Conservation (phyloP, 2,797 vertebrate species). For the Pseudocheirus occidentalis region DNA sequence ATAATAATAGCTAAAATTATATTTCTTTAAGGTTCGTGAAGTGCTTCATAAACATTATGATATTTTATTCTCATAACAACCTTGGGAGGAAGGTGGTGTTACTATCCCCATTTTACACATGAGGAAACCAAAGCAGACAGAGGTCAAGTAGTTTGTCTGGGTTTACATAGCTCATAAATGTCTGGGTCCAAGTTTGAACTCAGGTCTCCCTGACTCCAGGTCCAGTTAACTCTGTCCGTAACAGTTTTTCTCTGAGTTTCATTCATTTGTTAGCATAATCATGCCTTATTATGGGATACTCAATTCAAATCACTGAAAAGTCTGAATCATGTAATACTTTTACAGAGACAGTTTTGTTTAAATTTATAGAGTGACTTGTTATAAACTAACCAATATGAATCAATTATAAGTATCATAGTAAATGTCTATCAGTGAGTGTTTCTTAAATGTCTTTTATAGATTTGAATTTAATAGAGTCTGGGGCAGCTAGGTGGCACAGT, state of each 20-base stretch:
- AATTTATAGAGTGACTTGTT: background rate
- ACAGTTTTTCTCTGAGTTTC: background rate
- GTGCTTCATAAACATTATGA: background rate
- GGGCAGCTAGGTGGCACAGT: too few relatives aligned
- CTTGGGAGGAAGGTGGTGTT: background rate
- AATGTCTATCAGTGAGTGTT: background rate
- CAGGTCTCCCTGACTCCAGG: background rate
- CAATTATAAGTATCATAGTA: background rate
- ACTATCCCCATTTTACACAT: background rate
- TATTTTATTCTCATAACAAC: background rate
- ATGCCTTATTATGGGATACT: background rate
- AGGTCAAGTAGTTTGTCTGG: background rate
- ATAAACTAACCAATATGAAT: background rate
- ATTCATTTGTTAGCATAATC: background rate
- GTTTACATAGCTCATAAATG: background rate
- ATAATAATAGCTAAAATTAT: background rate
- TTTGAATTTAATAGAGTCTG: conserved; percentile 41
- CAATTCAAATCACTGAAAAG: background rate
- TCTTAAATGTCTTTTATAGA: background rate
- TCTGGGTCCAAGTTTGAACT: background rate
- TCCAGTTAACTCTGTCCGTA: background rate
- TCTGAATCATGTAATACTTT: conserved; percentile 5
- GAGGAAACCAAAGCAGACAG: background rate
- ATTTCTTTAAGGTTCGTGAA: background rate
- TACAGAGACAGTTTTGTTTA: background rate